Evolutionary conservation across 2,888 invertebrate genomes (phyloP).

Genomic region (Griposia aprilina): DNA sequence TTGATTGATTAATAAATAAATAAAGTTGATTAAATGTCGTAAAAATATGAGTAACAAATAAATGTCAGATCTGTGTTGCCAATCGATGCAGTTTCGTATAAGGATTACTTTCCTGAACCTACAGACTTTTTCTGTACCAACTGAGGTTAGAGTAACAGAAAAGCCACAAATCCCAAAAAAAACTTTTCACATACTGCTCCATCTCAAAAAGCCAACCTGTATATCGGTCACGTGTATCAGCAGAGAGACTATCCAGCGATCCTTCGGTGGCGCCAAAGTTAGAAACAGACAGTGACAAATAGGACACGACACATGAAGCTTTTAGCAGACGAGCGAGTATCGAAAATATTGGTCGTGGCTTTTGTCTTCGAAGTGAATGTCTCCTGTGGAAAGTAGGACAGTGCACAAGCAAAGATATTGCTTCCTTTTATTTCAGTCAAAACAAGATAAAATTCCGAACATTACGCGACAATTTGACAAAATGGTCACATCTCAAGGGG

Average conservation of each 20-base stretch:
- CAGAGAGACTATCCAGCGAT: slow-evolving; percentile 39
- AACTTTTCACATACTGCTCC: background rate
- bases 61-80: too few relatives aligned
- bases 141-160: too few relatives aligned
- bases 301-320: slow-evolving; percentile 51
- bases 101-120: too few relatives aligned
- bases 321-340: slow-evolving; percentile 46
- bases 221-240: slow-evolving; percentile 2
- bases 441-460: background rate
- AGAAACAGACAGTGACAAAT: slow-evolving; percentile 43
- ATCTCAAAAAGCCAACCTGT: background rate
- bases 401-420: background rate
- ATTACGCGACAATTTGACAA: background rate
- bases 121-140: background rate
- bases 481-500: background rate
- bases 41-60: too few relatives aligned
- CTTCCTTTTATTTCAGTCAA: background rate
- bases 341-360: slow-evolving; percentile 21
- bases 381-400: slow-evolving; percentile 33
- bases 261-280: slow-evolving; percentile 35
- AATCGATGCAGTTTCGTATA: too few relatives aligned
- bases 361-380: slow-evolving; percentile 29
- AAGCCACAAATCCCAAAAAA: background rate
- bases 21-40: too few relatives aligned
- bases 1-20: too few relatives aligned